Base-by-base conservation (phyloP, 1,140 invertebrate genomes). In the Bombus huntii region DNA sequence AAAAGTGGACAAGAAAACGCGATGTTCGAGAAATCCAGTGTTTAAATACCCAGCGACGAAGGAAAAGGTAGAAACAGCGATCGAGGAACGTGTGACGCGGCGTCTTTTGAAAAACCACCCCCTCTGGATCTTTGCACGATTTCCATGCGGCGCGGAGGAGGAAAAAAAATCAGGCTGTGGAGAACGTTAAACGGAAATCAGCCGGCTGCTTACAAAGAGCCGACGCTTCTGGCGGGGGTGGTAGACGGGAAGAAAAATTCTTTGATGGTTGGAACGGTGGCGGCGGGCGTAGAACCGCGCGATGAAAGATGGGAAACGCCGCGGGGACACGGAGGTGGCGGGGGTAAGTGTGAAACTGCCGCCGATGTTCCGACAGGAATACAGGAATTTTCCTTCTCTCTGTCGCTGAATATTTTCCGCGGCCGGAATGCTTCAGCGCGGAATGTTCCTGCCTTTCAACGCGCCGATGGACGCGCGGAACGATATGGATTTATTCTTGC, bases 131-230 rank as follows among this genome's bases (percentile, higher is more conserved):
- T 59, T 81, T 62, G 75, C 81, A 87, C 70, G 78, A 76, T 88
- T 81, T 88, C 68, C 70, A 86, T 74, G 68, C 39, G 80, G 22
- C 12, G 66, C 47, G 22, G n/a, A 57, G 68, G 37, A 34, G 31
- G 15, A n/a, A 18, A 79, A 85, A 87, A 88, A 89, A 84, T 80
- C 66, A 62, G 62, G 9, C 81, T 47, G 62, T 88, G 88, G 87
- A 88, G 83, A 94, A 94, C 85, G 90, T 92, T 92, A 92, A 92
- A 93, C 92, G 94, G 92, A 93, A 94, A 94, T 94, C 90, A 90
- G 88, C 89, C 89, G 90, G 83, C 88, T 88, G 85, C 82, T 81
- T 57, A 88, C 89, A 90, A 90, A 90, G 87, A 86, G 83, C 65
- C 81, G 82, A 68, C 86, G 77, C 89, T 89, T 85, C 74, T 39